Evolutionary conservation across 2,888 invertebrate species (phyloP).

Genomic region (Lydus trimaculatus): DNA sequence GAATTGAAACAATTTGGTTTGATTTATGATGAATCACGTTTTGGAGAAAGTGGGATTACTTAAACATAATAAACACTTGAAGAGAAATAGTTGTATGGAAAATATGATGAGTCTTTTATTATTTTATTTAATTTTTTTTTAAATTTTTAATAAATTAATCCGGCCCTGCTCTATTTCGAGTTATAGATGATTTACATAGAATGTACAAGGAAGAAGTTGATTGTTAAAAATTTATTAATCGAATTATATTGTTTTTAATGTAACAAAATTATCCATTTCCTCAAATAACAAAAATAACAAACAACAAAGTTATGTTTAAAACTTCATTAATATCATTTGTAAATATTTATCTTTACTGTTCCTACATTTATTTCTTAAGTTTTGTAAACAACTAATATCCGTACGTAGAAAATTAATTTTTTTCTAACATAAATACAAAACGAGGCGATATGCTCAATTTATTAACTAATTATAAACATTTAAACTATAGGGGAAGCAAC

Average conservation of each 20-base stretch:
- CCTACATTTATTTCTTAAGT: not conserved
- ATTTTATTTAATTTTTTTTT: too few species aligned
- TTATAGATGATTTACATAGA: not conserved
- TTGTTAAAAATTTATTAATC: not conserved
- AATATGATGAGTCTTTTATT: not conserved
- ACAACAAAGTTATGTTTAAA: not conserved
- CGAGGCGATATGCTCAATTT: not conserved
- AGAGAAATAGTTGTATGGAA: not conserved
- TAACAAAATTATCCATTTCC: not conserved
- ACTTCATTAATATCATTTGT: not conserved
- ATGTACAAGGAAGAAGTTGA: not conserved
- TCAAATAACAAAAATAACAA: not conserved
- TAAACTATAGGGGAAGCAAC: not conserved
- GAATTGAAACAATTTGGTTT: not conserved
- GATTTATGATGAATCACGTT: not conserved
- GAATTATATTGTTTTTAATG: conserved; percentile 3
- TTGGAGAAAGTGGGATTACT: not conserved
- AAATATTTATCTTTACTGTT: conserved; percentile 7
- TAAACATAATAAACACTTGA: not conserved
- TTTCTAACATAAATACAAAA: too few species aligned
- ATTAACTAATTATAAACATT: not conserved
- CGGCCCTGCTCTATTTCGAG: not conserved
- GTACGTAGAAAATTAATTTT: too few species aligned
- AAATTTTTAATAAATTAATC: not conserved
- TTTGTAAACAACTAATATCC: conserved; percentile 1